These are phyloP conservation scores for Tinea semifulvella DNA, from an alignment of 2,888 invertebrate genomes.

Conservation along the genomic window DNA sequence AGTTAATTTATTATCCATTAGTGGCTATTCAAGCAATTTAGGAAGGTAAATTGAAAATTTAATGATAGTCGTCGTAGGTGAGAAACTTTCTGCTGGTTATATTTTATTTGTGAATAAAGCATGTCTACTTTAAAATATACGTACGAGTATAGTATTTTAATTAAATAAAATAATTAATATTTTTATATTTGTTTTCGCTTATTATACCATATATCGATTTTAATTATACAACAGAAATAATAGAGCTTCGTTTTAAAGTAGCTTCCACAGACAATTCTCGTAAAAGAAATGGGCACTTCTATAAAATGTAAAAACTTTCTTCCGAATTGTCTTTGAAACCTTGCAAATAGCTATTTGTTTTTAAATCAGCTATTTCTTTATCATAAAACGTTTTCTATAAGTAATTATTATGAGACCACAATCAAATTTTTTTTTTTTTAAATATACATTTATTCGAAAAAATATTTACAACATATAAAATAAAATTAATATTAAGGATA, in stretches of 20 bases:
- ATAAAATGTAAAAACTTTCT: not conserved
- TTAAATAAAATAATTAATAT: no score
- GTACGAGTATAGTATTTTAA: no score
- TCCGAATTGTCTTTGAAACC: conserved; percentile 7
- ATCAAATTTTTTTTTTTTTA: no score
- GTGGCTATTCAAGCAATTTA: conserved; percentile 10
- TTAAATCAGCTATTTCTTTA: not conserved
- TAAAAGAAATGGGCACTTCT: not conserved
- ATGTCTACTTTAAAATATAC: no score
- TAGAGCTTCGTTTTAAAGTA: not conserved
- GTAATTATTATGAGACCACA: no score
- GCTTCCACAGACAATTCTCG: conserved; percentile 2
- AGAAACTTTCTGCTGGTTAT: conserved; percentile 1
- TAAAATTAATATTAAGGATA: no score
- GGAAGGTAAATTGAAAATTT: conserved; percentile 6
- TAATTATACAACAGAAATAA: no score
- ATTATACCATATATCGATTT: no score
- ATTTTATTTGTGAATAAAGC: conserved; percentile 4
- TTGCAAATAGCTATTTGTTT: not conserved
- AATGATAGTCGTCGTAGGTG: conserved; percentile 1
- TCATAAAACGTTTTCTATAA: not conserved
- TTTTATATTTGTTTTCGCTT: no score
- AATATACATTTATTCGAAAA: no score
- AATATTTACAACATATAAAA: no score
- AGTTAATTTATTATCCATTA: conserved; percentile 9